A percentile compares a stretch with the other conserved stretches of the same genome.
These are phyloP conservation scores for Notoglanidium macrostoma DNA, from an alignment of 2,797 vertebrate genomes.

Conservation along the genomic window DNA sequence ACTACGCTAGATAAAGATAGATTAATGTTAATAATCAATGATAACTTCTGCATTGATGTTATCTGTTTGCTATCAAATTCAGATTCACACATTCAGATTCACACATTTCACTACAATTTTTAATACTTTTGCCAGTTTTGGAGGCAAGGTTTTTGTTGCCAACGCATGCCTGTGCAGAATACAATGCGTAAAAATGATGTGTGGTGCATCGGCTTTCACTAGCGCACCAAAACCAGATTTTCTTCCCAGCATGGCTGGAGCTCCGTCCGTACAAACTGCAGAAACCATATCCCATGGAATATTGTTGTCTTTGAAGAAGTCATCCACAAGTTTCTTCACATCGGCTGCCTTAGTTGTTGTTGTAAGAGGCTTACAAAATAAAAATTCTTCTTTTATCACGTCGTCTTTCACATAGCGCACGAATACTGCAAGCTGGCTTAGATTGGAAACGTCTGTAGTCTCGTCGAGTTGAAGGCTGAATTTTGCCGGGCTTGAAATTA, in stretches of 20 bases:
- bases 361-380: not conserved
- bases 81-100: no score
- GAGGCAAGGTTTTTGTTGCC: no score
- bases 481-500: not conserved
- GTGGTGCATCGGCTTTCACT: no score
- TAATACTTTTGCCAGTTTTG: no score
- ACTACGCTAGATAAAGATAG: no score
- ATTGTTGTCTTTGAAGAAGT: not conserved
- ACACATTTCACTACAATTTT: not conserved
- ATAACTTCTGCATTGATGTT: no score
- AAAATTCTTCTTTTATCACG: not conserved
- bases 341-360: not conserved
- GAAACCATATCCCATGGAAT: not conserved
- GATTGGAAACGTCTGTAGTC: not conserved
- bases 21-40: no score
- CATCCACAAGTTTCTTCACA: not conserved
- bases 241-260: not conserved
- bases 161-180: no score
- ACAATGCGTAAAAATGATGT: no score
- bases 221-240: not conserved
- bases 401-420: slow-evolving; percentile 3
- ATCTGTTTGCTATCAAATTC: no score
- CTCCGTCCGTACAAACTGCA: not conserved
- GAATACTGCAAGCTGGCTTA: not conserved
- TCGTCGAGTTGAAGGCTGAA: slow-evolving; percentile 1